Evolutionary conservation across 2,797 vertebrate genomes (phyloP), one percentile per base, ranked within the genome.

Genomic region (Spheniscus humboldti): DNA sequence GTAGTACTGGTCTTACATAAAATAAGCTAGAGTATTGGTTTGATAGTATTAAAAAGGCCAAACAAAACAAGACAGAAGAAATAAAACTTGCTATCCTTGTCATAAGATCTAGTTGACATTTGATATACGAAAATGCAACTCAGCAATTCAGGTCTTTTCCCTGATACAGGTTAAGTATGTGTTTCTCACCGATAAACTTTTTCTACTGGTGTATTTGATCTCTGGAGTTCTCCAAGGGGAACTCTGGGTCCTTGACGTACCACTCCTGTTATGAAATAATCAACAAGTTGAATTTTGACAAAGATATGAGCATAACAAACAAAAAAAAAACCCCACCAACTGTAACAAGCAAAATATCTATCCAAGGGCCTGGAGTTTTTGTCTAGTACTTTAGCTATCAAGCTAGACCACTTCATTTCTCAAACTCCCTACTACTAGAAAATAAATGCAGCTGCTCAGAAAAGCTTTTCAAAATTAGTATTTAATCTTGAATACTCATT

Each of bases 131-230:
- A 92, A 91, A 63, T 2, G 17, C 7, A 12, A 22, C 62, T 91
- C 62, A 72, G 86, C 43, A 85, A 25, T 50, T 57, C 41, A 71
- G 64, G 37, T 22, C 17, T 69, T 74, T 67, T 69, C 71, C 85
- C 76, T 33, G 24, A n/a, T 1, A 81, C 0, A 13, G 52, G 62
- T 87, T 41, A 59, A 57, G 20, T 30, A 86, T 3, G 50, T 22
- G 80, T 82, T 62, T 88, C 99, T 99, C 98, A 99, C 99, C 99
- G 99, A 97, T 99, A 99, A 91, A 99, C 97, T 97, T 98, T 98
- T 97, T 99, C 99, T 10, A 98, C 96, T 0, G 98, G 98, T 4
- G 98, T 97, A 88, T 98, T 99, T 79, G 98, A 97, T 93, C 98
- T 98, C 94, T 99, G 99, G 9, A 98, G 98, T 47, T 99, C 99